These are phyloP conservation scores for Neolamprologus fasciatus DNA, from an alignment of 2,113 vertebrate species.

Conservation along the genomic window DNA sequence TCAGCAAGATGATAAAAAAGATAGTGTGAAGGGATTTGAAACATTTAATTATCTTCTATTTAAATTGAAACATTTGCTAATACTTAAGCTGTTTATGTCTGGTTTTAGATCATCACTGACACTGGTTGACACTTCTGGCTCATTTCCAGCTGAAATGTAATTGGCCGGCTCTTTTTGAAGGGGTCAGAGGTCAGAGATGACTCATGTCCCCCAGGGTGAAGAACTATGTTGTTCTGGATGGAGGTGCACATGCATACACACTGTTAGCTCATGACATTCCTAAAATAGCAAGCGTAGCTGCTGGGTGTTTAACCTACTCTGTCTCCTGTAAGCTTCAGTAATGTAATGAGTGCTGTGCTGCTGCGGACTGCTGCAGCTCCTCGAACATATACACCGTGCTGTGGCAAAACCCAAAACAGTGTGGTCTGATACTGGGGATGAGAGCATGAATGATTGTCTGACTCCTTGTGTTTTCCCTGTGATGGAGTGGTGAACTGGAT, in stretches of 20 bases:
- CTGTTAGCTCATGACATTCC: neutral
- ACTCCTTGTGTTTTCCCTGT: neutral
- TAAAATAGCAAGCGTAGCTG: neutral
- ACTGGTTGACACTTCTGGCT: neutral
- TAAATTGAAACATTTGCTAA: neutral
- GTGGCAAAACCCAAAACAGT: neutral
- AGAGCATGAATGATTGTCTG: neutral
- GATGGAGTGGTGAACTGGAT: neutral
- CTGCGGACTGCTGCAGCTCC: neutral
- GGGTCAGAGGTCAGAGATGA: slow-evolving; percentile 48
- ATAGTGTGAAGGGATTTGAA: neutral
- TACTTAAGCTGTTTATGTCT: neutral
- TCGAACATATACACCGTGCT: neutral
- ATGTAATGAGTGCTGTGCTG: neutral
- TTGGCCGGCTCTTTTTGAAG: neutral
- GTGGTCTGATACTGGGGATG: neutral
- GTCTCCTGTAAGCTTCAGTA: neutral
- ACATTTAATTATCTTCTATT: neutral
- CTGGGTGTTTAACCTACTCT: neutral
- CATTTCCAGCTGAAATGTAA: neutral
- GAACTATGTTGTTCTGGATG: slow-evolving; percentile 10
- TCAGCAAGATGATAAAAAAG: neutral
- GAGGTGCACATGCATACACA: neutral
- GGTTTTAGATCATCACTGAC: neutral
- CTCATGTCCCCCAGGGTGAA: slow-evolving; percentile 1